phyloP scores from a whole-genome alignment of 2,888 invertebrate species.

The Rhingia campestris region DNA sequence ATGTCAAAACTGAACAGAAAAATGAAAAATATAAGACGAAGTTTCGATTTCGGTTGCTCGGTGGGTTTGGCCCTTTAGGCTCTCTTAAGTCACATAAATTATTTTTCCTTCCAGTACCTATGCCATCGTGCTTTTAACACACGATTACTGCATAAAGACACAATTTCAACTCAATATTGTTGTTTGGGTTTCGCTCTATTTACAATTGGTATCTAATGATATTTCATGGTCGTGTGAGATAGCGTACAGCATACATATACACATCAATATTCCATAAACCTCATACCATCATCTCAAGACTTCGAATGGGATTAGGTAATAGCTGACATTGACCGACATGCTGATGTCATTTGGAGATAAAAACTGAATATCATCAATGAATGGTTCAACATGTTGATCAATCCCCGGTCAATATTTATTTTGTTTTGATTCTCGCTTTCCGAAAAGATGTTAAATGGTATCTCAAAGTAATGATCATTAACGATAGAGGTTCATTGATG shows the following conservation, averaged over 20 bases:
- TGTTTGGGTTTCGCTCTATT: slow-evolving; percentile 30
- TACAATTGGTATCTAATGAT: slow-evolving; percentile 26
- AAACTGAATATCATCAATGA: neutral
- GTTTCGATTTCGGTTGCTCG: no score
- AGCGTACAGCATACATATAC: neutral
- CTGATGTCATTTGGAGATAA: slow-evolving; percentile 22
- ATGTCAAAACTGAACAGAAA: no score
- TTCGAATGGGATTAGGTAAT: slow-evolving; percentile 30
- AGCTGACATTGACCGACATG: slow-evolving; percentile 60
- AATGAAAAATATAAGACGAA: no score
- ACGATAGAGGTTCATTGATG: no score
- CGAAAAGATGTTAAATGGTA: no score
- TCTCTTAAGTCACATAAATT: no score
- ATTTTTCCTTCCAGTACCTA: neutral
- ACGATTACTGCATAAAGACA: slow-evolving; percentile 9
- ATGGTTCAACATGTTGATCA: no score
- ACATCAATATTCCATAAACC: slow-evolving; percentile 31
- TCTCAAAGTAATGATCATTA: no score
- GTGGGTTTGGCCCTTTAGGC: no score
- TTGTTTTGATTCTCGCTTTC: no score
- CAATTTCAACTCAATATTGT: slow-evolving; percentile 10
- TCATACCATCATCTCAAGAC: slow-evolving; percentile 11
- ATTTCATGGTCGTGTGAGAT: slow-evolving; percentile 50
- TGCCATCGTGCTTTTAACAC: neutral
- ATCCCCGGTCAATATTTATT: no score